These are phyloP conservation scores for Knipowitschia caucasica DNA, from an alignment of 2,797 vertebrate genomes.

Conservation along the genomic window DNA sequence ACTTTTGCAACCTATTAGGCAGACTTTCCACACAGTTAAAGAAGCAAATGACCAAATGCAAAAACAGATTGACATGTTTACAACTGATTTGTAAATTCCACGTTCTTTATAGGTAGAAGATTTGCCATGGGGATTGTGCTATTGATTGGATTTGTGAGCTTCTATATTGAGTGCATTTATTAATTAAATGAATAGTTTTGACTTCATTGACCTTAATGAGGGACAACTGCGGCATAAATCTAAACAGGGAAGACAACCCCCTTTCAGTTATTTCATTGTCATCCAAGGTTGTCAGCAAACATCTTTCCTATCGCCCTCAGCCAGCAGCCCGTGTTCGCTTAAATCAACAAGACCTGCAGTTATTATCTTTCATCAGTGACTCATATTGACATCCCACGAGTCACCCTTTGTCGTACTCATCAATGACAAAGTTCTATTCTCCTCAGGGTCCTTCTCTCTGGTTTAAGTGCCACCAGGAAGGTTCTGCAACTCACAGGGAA, in stretches of 20 bases:
- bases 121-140: neutral
- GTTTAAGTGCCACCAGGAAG: neutral
- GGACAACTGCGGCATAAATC: neutral
- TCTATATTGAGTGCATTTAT: neutral
- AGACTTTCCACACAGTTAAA: too few species aligned
- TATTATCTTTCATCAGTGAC: neutral
- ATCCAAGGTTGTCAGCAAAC: neutral
- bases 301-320: neutral
- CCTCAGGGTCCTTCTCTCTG: neutral
- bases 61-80: too few species aligned
- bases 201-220: conserved; percentile 2
- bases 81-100: neutral
- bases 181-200: neutral
- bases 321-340: neutral
- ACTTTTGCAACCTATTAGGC: too few species aligned
- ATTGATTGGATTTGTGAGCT: neutral
- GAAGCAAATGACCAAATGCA: too few species aligned
- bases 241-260: neutral
- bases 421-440: neutral
- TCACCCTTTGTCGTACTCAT: neutral
- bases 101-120: neutral
- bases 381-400: neutral
- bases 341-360: neutral
- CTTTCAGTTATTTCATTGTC: neutral
- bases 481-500: too few species aligned